Base-by-base conservation (phyloP, 64 coral and sea anemone genomes). In the Anthopleura sola region DNA sequence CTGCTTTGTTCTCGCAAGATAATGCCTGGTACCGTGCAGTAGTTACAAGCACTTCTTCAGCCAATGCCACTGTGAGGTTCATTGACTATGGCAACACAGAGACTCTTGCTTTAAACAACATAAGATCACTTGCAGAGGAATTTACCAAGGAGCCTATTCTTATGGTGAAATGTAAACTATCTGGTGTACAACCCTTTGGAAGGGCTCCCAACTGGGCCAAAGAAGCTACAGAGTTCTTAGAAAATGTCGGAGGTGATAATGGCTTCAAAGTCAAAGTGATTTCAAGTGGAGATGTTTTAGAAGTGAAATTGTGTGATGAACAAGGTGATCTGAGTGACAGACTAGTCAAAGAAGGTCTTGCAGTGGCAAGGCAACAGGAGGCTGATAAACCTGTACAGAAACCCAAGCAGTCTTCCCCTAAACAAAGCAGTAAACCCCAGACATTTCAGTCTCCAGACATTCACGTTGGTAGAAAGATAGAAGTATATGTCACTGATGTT, bases 71-170 rank as follows among this genome's bases (percentile, higher is more conserved):
- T 21, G 78, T 80, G 4, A 82, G 94, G 21, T 97, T 97, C 55
- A 84, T 97, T 87, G 94, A 97, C 87, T 97, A 97, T 81, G 94
- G 94, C 23, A 97, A 97, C 56, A 37, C 57, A 34, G 94, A 97
- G 57, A 93, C 48, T 40, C 68, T 88, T 34, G 55, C 26, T 24
- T 48, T 89, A 3, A 54, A 60, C 50, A 50, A 69, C 36, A 66
- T 83, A 3, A 93, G 89, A 69, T 54, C 49, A 37, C 79, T 97
- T 29, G 46, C 64, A 49, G 79, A 90, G 20, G 77, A 75, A 18
- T 90, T 90, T 37, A 54, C 53, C 0, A 26, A 36, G 10, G 36
- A 85, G 39, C 84, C 90, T 34, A 83, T 82, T 4, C 89, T 95
- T 36, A 83, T 86, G 34, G 60, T 95, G 1, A 85, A 92, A 46